These are phyloP conservation scores for Lepidurus arcticus DNA, from an alignment of 1,140 invertebrate genomes.

Conservation along the genomic window DNA sequence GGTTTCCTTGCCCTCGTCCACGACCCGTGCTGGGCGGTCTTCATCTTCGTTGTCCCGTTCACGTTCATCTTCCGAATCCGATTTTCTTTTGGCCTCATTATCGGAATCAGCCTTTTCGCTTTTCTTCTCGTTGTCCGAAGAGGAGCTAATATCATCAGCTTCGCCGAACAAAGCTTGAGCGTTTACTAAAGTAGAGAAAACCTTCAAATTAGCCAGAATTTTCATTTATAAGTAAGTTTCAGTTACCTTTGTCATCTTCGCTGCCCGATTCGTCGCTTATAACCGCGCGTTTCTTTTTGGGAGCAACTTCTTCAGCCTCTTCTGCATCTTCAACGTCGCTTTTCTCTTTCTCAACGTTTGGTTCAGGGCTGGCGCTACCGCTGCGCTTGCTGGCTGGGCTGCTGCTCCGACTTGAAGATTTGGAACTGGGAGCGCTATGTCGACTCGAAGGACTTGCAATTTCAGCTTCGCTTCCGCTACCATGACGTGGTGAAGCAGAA, in stretches of 20 bases:
- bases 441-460: background rate
- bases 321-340: conserved; percentile 10
- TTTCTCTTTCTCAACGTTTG: background rate
- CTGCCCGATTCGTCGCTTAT: background rate
- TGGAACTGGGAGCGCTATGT: background rate
- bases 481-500: conserved; percentile 11
- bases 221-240: background rate
- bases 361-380: conserved; percentile 19
- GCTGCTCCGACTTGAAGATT: conserved; percentile 20
- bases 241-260: background rate
- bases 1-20: conserved; percentile 40
- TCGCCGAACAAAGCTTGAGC: conserved; percentile 86
- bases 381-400: conserved; percentile 19
- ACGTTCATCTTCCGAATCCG: conserved; percentile 42
- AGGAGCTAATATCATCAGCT: conserved; percentile 78
- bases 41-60: conserved; percentile 43
- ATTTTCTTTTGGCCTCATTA: conserved; percentile 55
- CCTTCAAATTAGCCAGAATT: background rate
- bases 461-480: background rate
- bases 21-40: conserved; percentile 13
- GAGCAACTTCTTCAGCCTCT: background rate
- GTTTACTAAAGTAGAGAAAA: background rate
- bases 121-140: conserved; percentile 36
- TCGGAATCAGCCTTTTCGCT: conserved; percentile 48
- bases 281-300: background rate